Conservation (phyloP, 2,113 vertebrate species). For the Speoplatyrhinus poulsoni region DNA sequence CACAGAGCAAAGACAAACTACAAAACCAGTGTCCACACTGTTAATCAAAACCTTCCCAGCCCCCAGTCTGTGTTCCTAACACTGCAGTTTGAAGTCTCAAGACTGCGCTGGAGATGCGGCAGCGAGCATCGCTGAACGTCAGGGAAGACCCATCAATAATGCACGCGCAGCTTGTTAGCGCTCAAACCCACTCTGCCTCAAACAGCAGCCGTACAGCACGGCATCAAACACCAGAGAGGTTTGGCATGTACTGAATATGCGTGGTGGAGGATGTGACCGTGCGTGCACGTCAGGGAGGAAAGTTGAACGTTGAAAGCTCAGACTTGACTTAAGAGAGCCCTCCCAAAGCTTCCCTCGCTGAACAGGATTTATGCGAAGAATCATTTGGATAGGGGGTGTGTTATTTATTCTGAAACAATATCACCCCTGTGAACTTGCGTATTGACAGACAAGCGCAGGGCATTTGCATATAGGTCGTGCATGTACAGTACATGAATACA, state of each 20-base stretch:
- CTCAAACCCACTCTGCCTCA: conserved; percentile 54
- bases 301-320: conserved; percentile 25
- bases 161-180: conserved; percentile 67
- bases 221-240: conserved; percentile 53
- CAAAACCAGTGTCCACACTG: conserved; percentile 42
- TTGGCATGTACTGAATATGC: not conserved
- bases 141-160: conserved; percentile 70
- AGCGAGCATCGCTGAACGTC: conserved; percentile 46
- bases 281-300: not conserved
- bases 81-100: not conserved
- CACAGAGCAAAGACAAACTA: conserved; percentile 6
- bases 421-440: not conserved
- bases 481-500: conserved; percentile 23
- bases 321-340: conserved; percentile 31
- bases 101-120: conserved; percentile 41
- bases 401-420: too few species aligned
- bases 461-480: not conserved
- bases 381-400: too few species aligned
- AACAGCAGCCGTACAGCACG: conserved; percentile 46
- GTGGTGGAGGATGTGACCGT: conserved; percentile 10
- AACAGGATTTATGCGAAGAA: too few species aligned
- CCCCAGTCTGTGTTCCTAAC: not conserved
- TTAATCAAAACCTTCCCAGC: conserved; percentile 29
- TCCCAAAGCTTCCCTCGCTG: conserved; percentile 20
- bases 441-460: conserved; percentile 6